These are phyloP conservation scores for Drosophila borborema DNA, from an alignment of 2,888 invertebrate species.

Conservation along the genomic window DNA sequence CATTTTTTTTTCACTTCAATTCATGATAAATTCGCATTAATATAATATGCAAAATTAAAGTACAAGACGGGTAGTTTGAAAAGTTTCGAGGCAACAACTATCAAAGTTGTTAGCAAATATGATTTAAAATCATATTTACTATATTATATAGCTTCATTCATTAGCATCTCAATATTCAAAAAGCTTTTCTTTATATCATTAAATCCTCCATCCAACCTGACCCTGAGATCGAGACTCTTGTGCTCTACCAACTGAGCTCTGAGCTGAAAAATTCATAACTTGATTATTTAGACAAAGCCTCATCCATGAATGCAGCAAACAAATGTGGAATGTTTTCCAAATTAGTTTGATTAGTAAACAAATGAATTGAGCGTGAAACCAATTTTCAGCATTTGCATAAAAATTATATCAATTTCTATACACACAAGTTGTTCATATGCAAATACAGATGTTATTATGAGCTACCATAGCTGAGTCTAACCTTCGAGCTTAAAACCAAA, in stretches of 20 bases:
- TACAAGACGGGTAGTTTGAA: too few relatives aligned
- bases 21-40: too few relatives aligned
- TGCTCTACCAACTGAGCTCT: constrained; percentile 63
- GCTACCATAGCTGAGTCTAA: not conserved
- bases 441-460: not conserved
- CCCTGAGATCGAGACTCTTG: constrained; percentile 79
- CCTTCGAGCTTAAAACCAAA: not conserved
- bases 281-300: not conserved
- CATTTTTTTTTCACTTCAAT: too few relatives aligned
- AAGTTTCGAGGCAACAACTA: too few relatives aligned
- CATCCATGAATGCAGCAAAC: not conserved
- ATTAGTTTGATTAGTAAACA: constrained; percentile 35
- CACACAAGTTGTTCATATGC: not conserved
- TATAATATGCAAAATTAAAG: too few relatives aligned
- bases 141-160: not conserved
- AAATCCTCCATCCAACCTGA: constrained; percentile 62
- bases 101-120: not conserved
- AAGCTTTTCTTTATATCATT: not conserved
- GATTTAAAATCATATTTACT: not conserved
- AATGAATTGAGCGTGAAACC: constrained; percentile 54
- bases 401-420: constrained; percentile 14
- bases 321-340: not conserved
- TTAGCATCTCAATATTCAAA: not conserved
- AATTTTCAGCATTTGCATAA: constrained; percentile 42
- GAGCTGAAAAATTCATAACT: constrained; percentile 1